A percentile compares a stretch with the other conserved stretches of the same genome.
phyloP scores from a whole-genome alignment of 2,888 invertebrate species.

The Campaea margaritaria region DNA sequence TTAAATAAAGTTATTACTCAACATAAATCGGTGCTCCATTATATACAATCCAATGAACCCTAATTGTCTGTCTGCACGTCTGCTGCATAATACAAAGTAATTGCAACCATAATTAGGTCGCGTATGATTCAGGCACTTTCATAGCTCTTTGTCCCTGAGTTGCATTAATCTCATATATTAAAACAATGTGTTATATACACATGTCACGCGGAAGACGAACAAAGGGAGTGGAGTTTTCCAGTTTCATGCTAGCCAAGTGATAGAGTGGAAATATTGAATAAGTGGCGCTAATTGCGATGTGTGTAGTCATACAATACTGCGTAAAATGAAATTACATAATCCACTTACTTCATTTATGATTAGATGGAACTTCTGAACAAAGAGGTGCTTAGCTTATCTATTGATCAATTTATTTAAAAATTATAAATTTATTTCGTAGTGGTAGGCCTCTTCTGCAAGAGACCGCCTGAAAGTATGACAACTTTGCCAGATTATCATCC shows the following conservation, averaged over 20 bases:
- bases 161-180: slow-evolving; percentile 41
- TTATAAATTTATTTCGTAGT: too few relatives aligned
- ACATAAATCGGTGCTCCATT: background rate
- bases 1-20: too few relatives aligned
- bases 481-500: too few relatives aligned
- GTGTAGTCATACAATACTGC: slow-evolving; percentile 14
- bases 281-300: slow-evolving; percentile 5
- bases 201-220: slow-evolving; percentile 31
- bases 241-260: slow-evolving; percentile 14
- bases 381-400: too few relatives aligned
- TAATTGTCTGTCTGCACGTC: slow-evolving; percentile 51
- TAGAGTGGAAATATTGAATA: slow-evolving; percentile 19
- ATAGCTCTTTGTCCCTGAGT: slow-evolving; percentile 55
- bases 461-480: too few relatives aligned
- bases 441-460: too few relatives aligned
- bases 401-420: too few relatives aligned
- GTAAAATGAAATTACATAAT: too few relatives aligned
- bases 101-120: slow-evolving; percentile 57
- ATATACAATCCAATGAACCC: slow-evolving; percentile 36
- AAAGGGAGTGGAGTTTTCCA: slow-evolving; percentile 38
- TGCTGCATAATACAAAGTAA: slow-evolving; percentile 51
- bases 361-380: too few relatives aligned
- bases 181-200: slow-evolving; percentile 13
- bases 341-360: too few relatives aligned
- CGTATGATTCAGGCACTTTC: slow-evolving; percentile 54